Percentiles rank a stretch among this genome's conserved stretches.
Conservation (phyloP, 2,888 invertebrate genomes). For the Phyto melanocephala region DNA sequence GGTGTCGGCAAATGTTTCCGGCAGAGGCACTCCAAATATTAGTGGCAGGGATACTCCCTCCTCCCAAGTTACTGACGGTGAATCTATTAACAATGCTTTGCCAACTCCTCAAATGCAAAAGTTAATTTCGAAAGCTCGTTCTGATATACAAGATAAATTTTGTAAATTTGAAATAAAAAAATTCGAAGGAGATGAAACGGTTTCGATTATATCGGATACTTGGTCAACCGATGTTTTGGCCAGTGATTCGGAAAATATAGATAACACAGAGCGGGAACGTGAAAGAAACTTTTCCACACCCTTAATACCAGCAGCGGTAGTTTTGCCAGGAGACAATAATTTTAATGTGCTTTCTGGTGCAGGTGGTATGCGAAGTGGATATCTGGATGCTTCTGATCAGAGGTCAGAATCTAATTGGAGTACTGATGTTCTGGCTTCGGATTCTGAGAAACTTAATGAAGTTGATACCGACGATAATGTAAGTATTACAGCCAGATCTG, state of each 20-base stretch:
- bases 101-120: constrained; percentile 82
- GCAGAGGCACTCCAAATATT: constrained; percentile 96
- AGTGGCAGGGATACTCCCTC: constrained; percentile 98
- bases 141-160: constrained; percentile 98
- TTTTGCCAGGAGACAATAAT: constrained; percentile 79
- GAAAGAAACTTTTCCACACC: constrained; percentile 80
- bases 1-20: constrained; percentile 96
- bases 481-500: constrained; percentile 86
- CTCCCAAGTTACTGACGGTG: constrained; percentile 92
- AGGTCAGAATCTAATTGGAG: constrained; percentile 98
- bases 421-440: constrained; percentile 95
- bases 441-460: constrained; percentile 94
- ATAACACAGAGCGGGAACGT: constrained; percentile 86
- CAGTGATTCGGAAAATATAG: constrained; percentile 96
- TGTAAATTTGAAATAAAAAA: constrained; percentile 98
- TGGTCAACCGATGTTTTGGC: constrained; percentile 99
- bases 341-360: constrained; percentile 75
- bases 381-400: constrained; percentile 91
- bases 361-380: constrained; percentile 74
- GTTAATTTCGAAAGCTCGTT: constrained; percentile 88
- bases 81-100: constrained; percentile 80
- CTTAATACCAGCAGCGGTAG: constrained; percentile 78
- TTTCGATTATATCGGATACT: constrained; percentile 97
- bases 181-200: constrained; percentile 93
- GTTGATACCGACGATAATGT: constrained; percentile 84